These are phyloP conservation scores for Merluccius polli DNA, from an alignment of 2,797 vertebrate species.

Conservation along the genomic window DNA sequence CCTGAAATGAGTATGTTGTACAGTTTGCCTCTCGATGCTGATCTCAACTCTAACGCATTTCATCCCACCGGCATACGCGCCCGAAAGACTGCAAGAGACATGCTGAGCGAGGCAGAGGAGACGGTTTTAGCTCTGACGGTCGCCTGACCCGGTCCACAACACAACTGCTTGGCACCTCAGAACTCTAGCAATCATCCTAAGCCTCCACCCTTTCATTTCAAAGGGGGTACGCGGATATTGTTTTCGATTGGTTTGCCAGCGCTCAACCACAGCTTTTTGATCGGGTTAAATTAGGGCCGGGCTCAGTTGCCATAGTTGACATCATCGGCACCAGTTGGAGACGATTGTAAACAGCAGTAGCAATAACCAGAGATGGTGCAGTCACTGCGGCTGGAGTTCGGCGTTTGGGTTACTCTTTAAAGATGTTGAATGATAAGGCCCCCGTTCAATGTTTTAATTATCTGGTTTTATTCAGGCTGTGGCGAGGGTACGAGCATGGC, in stretches of 20 bases:
- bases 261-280: background rate
- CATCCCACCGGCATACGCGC: background rate
- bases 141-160: background rate
- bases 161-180: background rate
- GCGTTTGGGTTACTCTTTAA: conserved; percentile 30
- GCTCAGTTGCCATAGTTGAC: background rate
- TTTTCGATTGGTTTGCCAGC: background rate
- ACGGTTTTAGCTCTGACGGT: background rate
- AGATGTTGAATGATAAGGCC: conserved; percentile 8
- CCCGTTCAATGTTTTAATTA: conserved; percentile 11
- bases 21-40: conserved; percentile 56
- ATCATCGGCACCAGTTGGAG: conserved; percentile 1
- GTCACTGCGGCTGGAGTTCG: background rate
- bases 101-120: conserved; percentile 32
- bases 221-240: background rate
- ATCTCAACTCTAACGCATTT: conserved; percentile 15
- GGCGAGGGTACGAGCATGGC: conserved; percentile 4
- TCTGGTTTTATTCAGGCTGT: conserved; percentile 14
- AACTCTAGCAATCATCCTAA: background rate
- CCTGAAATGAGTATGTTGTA: conserved; percentile 56
- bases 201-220: background rate
- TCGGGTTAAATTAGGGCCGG: background rate
- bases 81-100: conserved; percentile 57
- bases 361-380: background rate
- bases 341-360: background rate